Evolutionary conservation across 2,797 vertebrate genomes (phyloP), one percentile per base, ranked within the genome.

Genomic region (Argyrosomus regius): DNA sequence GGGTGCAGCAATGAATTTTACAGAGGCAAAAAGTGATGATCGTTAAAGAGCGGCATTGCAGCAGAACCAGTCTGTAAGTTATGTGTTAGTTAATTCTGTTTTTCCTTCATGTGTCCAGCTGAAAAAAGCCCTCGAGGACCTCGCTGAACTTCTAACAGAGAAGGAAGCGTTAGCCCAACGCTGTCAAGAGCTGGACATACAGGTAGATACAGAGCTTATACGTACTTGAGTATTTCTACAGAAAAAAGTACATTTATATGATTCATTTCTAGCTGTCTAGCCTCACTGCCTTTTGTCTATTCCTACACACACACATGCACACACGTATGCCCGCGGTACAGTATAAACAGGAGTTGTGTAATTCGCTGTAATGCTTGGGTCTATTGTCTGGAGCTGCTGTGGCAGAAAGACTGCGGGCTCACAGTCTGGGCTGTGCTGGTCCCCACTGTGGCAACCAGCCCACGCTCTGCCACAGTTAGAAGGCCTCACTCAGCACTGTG

Each of bases 161-260:
- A 99, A 98, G 89, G 98, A 99, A 52, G 97, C 97, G 17, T 83
- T 99, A 60, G 95, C 95, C 13, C 98, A 97, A 63, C 96, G 98
- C 78, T 99, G 98, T 79, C 96, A 97, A 87, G 98, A 99, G 89
- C 93, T 99, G 22, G 98, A 99, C 83, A 80, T 97, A 48, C 98
- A 99, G 97, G 98, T 99, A 82, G 89, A 87, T 48, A 48, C 56
- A n/a, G 39, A 75, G 3, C 26, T 43, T 9, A 22, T 2, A 20
- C 39, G 22, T 16, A 0, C 4, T 39, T 22, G 24, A 0, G 11
- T 24, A 41, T 52, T 66, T 26, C 12, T 26, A 0, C 54, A 72
- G 43, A 43, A 49, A 75, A 59, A 13, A 20, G 3, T 31, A 18
- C 16, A 65, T 49, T 3, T 48, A 60, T n/a, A 26, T 53, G 6